A percentile compares a stretch with the other conserved stretches of the same genome.
Evolutionary conservation across 2,888 invertebrate species (phyloP).

Genomic region (Mimumesa dahlbomi): DNA sequence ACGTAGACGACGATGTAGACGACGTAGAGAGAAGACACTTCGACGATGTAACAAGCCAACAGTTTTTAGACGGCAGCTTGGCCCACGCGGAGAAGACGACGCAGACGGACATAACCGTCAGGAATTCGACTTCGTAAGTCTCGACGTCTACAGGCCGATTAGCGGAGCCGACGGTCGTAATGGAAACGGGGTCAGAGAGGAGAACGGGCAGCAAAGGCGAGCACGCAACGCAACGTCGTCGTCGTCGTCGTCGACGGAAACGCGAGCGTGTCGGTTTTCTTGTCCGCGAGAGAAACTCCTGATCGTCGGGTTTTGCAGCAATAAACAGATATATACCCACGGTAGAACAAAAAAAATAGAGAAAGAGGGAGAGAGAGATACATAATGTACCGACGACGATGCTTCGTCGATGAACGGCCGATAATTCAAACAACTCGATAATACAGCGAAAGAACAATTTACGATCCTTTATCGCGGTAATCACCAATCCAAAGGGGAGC

Average conservation of each 20-base stretch:
- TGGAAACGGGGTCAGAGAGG: slow-evolving; percentile 59
- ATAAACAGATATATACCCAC: too few relatives aligned
- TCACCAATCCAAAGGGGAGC: neutral
- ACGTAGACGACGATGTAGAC: too few relatives aligned
- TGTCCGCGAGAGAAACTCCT: neutral
- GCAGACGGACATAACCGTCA: slow-evolving; percentile 7
- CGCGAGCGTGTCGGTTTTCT: slow-evolving; percentile 18
- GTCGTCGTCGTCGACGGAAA: slow-evolving; percentile 25
- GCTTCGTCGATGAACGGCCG: neutral
- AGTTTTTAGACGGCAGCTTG: too few relatives aligned
- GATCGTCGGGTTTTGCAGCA: too few relatives aligned
- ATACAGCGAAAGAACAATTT: neutral
- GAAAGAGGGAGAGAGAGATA: too few relatives aligned
- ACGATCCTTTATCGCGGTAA: neutral
- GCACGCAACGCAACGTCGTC: neutral
- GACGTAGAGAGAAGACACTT: too few relatives aligned
- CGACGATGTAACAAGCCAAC: too few relatives aligned
- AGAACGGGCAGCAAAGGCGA: slow-evolving; percentile 43
- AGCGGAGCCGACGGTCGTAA: slow-evolving; percentile 32
- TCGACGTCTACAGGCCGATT: slow-evolving; percentile 50
- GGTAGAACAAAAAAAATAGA: too few relatives aligned
- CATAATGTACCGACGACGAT: too few relatives aligned
- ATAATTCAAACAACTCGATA: neutral
- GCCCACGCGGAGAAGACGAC: too few relatives aligned
- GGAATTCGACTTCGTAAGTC: slow-evolving; percentile 42